These are phyloP conservation scores for Pogona vitticeps DNA, from an alignment of 2,113 vertebrate species.

Conservation along the genomic window DNA sequence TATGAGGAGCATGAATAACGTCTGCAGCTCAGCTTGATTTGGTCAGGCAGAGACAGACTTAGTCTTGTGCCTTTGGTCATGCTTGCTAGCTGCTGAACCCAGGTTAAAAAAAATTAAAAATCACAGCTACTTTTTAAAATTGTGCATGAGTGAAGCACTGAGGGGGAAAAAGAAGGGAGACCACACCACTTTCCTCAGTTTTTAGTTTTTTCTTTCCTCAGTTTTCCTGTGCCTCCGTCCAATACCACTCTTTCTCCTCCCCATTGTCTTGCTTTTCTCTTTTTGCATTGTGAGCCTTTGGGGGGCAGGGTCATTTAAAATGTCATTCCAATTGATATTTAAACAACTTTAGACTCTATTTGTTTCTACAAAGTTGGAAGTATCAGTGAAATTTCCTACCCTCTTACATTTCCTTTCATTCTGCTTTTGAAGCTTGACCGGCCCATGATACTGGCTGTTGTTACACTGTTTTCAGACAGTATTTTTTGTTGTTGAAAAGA, in stretches of 20 bases:
- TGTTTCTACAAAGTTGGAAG: too few relatives aligned
- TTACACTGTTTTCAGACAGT: too few relatives aligned
- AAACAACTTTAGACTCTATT: too few relatives aligned
- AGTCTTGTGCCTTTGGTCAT: neutral
- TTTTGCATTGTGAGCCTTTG: neutral
- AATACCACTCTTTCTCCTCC: too few relatives aligned
- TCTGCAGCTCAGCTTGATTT: constrained; percentile 24
- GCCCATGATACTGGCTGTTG: too few relatives aligned
- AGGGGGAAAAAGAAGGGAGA: neutral
- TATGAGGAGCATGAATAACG: constrained; percentile 13
- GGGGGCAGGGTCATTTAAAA: neutral
- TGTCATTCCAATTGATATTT: neutral
- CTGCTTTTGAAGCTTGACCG: too few relatives aligned
- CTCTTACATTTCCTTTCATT: too few relatives aligned
- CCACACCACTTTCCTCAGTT: neutral
- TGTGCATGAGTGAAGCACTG: neutral
- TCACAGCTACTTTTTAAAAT: neutral
- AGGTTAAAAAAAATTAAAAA: too few relatives aligned
- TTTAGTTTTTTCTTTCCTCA: too few relatives aligned
- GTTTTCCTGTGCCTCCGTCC: too few relatives aligned
- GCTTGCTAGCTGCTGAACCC: neutral
- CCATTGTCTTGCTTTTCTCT: neutral
- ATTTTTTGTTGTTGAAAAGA: too few relatives aligned
- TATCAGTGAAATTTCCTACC: too few relatives aligned
- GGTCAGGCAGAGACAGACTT: constrained; percentile 9